Base-by-base conservation (phyloP, 1,140 invertebrate genomes). In the Myzus persicae region DNA sequence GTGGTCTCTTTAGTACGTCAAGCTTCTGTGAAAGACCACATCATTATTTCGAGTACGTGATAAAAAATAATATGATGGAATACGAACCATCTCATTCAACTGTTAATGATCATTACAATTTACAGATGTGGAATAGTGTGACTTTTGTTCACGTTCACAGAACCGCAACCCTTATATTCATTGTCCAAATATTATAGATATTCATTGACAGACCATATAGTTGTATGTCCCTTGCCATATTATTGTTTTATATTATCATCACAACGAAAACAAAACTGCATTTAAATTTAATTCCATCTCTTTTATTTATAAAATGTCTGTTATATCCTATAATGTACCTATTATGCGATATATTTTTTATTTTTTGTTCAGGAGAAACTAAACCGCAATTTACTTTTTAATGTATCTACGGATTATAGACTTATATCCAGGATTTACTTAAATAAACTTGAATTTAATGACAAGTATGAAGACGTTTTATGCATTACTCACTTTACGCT, bases 401-500 rank as follows among this genome's bases (percentile, higher is more conserved):
- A 76, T 76, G 14, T n/a, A 76, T 26, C 8, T n/a, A 51, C 20
- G 31, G 59, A 11, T n/a, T 76, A 76, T n/a, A 76, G 59, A 67
- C 31, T 67, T 67, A n/a, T 31, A 18, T 76, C 31, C 14, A n/a
- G 14, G 59, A n/a, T 76, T 36, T 76, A 76, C 36, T 76, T 76
- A 76, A n/a, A 76, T 76, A 76, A 76, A 76, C 59, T 76, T 5
- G 31, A 76, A 76, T 76, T 76, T 76, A 76, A 76, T 76, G 59
- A n/a, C 11, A n/a, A n/a, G 59, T 76, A 76, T 76, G 59, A 76
- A 76, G 31, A n/a, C 5, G 36, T 76, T 76, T 76, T 76, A 76
- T n/a, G 59, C 59, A n/a, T 76, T 4, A n/a, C 59, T 76, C 0
- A n/a, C 14, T 76, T n/a, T n/a, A 76, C 31, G 4, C n/a, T 5